Evolutionary conservation across 2,113 vertebrate genomes (phyloP).

Genomic region (Caloenas nicobarica): DNA sequence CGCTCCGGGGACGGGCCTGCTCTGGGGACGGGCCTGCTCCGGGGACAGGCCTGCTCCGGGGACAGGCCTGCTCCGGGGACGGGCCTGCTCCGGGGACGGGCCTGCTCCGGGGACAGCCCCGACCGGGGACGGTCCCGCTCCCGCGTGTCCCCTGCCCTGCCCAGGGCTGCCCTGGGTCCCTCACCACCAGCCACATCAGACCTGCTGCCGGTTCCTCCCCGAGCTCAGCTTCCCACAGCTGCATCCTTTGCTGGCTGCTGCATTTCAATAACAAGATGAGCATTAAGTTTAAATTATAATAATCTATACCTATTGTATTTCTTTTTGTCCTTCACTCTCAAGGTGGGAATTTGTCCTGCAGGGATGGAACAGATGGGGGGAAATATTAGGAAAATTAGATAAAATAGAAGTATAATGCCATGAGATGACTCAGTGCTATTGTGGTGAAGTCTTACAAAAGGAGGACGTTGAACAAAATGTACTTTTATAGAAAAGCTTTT

Average conservation of each 20-base stretch:
- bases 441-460: slow-evolving; percentile 17
- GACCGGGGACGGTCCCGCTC: too few species aligned
- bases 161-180: neutral
- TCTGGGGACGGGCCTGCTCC: too few species aligned
- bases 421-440: slow-evolving; percentile 10
- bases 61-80: too few species aligned
- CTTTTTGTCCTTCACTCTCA: neutral
- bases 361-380: slow-evolving; percentile 3
- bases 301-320: slow-evolving; percentile 12
- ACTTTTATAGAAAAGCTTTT: neutral
- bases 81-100: too few species aligned
- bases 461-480: slow-evolving; percentile 25
- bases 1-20: too few species aligned
- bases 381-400: slow-evolving; percentile 30
- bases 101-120: too few species aligned
- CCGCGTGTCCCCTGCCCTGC: too few species aligned
- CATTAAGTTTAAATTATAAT: neutral
- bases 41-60: too few species aligned
- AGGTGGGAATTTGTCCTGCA: slow-evolving; percentile 27
- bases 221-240: neutral
- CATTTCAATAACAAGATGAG: neutral
- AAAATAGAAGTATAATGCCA: neutral
- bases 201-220: rapidly evolving
- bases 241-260: neutral
- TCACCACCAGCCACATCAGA: neutral